Evolutionary conservation across 2,797 vertebrate genomes (phyloP).

Genomic region (Siniperca scherzeri): DNA sequence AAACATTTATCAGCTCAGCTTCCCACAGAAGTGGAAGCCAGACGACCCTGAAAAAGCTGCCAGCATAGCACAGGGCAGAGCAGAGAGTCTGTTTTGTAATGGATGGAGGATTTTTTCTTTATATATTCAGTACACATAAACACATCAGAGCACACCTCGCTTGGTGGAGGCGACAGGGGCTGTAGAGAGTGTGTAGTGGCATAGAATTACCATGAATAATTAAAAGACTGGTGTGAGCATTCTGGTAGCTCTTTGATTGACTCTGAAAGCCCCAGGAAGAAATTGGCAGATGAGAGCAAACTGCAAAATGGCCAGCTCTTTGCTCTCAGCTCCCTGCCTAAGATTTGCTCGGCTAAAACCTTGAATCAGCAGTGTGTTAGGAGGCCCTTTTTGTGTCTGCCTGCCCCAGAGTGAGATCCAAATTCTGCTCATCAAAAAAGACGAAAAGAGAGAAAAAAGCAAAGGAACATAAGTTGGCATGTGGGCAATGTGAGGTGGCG

Average conservation of each 20-base stretch:
- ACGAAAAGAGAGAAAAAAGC: conserved; percentile 24
- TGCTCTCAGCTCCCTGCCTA: conserved; percentile 76
- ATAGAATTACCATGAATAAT: conserved; percentile 87
- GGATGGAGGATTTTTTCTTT: conserved; percentile 71
- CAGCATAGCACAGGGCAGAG: conserved; percentile 64
- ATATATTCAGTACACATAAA: conserved; percentile 83
- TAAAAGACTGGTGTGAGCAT: conserved; percentile 86
- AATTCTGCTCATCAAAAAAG: conserved; percentile 65
- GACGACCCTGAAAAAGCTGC: conserved; percentile 76
- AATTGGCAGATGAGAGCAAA: conserved; percentile 84
- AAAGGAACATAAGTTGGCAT: conserved; percentile 46
- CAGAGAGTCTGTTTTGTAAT: conserved; percentile 77
- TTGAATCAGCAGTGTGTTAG: conserved; percentile 81
- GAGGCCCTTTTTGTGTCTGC: conserved; percentile 71
- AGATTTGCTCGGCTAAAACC: conserved; percentile 81
- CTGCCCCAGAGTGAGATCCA: conserved; percentile 69
- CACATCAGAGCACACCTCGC: conserved; percentile 82
- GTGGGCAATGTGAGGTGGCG: conserved; percentile 37
- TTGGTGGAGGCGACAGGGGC: conserved; percentile 77
- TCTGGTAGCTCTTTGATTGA: conserved; percentile 86
- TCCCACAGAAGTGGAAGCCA: conserved; percentile 69
- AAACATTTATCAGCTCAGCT: conserved; percentile 74
- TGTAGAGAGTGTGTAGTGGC: conserved; percentile 81
- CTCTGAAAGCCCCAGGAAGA: conserved; percentile 84
- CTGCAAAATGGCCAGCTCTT: conserved; percentile 85